phyloP scores from a whole-genome alignment of 2,888 invertebrate species.

The Acronicta alni region DNA sequence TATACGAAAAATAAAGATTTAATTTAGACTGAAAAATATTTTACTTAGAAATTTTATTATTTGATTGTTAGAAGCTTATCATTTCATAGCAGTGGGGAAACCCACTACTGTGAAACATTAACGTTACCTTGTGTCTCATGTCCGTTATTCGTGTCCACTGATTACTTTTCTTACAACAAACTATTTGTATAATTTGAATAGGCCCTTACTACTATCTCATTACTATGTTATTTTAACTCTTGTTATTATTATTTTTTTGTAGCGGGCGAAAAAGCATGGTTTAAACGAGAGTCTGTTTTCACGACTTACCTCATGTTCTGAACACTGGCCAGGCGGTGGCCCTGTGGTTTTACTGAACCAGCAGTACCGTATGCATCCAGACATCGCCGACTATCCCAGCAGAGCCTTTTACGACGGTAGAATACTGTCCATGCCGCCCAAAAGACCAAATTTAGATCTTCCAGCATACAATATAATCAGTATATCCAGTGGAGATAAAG shows the following conservation, averaged over 20 bases:
- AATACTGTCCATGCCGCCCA: slow-evolving; percentile 75
- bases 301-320: slow-evolving; percentile 91
- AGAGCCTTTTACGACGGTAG: slow-evolving; percentile 91
- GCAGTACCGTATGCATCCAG: slow-evolving; percentile 96
- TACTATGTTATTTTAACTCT: too few relatives aligned
- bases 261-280: slow-evolving; percentile 92
- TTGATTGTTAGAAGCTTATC: too few relatives aligned
- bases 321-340: slow-evolving; percentile 68
- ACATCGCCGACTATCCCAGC: slow-evolving; percentile 95
- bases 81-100: too few relatives aligned
- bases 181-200: too few relatives aligned
- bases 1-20: too few relatives aligned
- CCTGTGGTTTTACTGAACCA: slow-evolving; percentile 89
- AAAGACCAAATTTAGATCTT: slow-evolving; percentile 62
- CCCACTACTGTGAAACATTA: too few relatives aligned
- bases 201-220: too few relatives aligned
- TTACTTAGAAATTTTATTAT: too few relatives aligned
- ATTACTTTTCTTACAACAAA: too few relatives aligned
- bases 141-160: too few relatives aligned
- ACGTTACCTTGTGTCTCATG: too few relatives aligned
- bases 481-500: slow-evolving; percentile 77
- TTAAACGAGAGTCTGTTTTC: slow-evolving; percentile 94
- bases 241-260: slow-evolving; percentile 33
- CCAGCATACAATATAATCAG: slow-evolving; percentile 75
- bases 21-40: too few relatives aligned